These are phyloP conservation scores for Tiliacea aurago DNA, from an alignment of 2,888 invertebrate genomes.

Conservation along the genomic window DNA sequence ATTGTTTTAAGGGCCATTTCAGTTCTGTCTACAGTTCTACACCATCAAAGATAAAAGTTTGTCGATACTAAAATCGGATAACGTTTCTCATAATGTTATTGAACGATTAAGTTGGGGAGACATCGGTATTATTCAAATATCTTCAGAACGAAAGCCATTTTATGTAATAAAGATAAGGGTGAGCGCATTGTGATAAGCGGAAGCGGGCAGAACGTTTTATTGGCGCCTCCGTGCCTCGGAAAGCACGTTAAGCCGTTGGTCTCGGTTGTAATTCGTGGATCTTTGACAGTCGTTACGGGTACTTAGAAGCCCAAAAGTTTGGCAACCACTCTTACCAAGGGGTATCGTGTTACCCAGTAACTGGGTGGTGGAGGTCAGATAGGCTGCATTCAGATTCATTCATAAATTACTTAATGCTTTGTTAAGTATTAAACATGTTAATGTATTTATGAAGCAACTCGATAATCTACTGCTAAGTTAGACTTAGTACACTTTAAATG, in stretches of 20 bases:
- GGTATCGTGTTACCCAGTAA: not conserved
- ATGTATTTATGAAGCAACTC: too few relatives aligned
- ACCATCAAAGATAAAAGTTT: conserved; percentile 19
- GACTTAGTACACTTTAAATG: too few relatives aligned
- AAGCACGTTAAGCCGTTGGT: not conserved
- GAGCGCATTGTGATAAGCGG: not conserved
- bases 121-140: conserved; percentile 73
- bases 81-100: conserved; percentile 71
- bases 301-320: not conserved
- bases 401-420: too few relatives aligned
- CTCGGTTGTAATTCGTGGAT: not conserved
- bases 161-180: conserved; percentile 51
- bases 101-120: conserved; percentile 66
- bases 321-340: not conserved
- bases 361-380: not conserved
- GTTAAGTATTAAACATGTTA: too few relatives aligned
- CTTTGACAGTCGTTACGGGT: not conserved
- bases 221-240: not conserved
- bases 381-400: too few relatives aligned
- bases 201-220: conserved; percentile 15
- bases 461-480: too few relatives aligned
- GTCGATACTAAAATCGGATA: conserved; percentile 44
- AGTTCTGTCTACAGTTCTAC: not conserved
- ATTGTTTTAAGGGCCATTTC: not conserved
- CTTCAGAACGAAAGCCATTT: conserved; percentile 47